Conservation (phyloP, 2,888 invertebrate genomes). For the Drosophila anomalipes region DNA sequence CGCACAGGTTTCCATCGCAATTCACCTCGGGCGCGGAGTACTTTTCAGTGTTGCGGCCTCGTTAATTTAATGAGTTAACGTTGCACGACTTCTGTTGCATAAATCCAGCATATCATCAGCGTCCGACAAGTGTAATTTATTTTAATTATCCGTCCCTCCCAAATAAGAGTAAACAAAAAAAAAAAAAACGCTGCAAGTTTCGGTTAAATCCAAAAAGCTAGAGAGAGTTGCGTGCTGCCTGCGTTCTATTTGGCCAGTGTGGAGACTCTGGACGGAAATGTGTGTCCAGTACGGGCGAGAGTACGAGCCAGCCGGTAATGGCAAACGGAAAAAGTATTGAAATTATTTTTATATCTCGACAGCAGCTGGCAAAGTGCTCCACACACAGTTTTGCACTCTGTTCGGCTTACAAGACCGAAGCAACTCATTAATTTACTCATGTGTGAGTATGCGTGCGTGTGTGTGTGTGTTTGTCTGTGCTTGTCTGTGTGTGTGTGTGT, state of each 20-base stretch:
- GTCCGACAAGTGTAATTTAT: constrained; percentile 79
- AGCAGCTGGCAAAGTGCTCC: constrained; percentile 41
- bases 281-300: constrained; percentile 33
- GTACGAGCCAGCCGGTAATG: constrained; percentile 62
- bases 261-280: constrained; percentile 49
- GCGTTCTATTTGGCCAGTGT: constrained; percentile 21
- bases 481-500: constrained; percentile 7
- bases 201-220: constrained; percentile 19
- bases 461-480: constrained; percentile 6
- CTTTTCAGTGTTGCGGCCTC: constrained; percentile 48
- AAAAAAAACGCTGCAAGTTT: neutral
- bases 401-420: constrained; percentile 5
- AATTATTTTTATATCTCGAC: constrained; percentile 70
- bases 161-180: constrained; percentile 1
- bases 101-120: constrained; percentile 64
- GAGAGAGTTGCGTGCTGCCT: constrained; percentile 38
- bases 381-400: constrained; percentile 7
- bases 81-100: constrained; percentile 57
- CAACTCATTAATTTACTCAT: constrained; percentile 56
- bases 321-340: constrained; percentile 76
- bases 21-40: constrained; percentile 35
- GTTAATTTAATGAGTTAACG: constrained; percentile 62
- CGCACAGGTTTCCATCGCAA: constrained; percentile 12
- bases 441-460: constrained; percentile 1
- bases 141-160: constrained; percentile 80